Conservation (phyloP, 2,888 invertebrate species). For the Lydus trimaculatus region DNA sequence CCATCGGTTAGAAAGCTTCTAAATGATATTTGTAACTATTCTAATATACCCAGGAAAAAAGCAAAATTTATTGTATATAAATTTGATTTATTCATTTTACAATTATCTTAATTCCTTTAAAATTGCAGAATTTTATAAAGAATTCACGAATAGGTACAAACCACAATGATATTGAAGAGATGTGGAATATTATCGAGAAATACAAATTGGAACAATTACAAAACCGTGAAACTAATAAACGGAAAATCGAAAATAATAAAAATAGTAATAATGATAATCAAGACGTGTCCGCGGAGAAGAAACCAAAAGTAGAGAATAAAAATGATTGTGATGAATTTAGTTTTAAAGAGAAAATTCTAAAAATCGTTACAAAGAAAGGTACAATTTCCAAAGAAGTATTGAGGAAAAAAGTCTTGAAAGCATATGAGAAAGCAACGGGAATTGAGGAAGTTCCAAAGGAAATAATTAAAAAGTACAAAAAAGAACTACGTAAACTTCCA, state of each 20-base stretch:
- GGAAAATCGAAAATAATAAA: constrained; percentile 34
- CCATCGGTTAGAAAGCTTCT: constrained; percentile 69
- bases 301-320: constrained; percentile 26
- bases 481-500: constrained; percentile 73
- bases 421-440: constrained; percentile 64
- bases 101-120: constrained; percentile 16
- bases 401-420: constrained; percentile 76
- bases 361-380: constrained; percentile 65
- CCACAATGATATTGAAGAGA: constrained; percentile 67
- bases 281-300: constrained; percentile 41
- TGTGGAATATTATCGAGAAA: constrained; percentile 68
- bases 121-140: constrained; percentile 71
- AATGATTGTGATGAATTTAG: constrained; percentile 37
- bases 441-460: constrained; percentile 66
- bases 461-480: constrained; percentile 74
- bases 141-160: constrained; percentile 69
- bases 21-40: constrained; percentile 69
- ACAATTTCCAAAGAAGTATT: constrained; percentile 73
- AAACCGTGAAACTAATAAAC: constrained; percentile 21
- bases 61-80: constrained; percentile 72
- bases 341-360: constrained; percentile 44
- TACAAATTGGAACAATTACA: constrained; percentile 41
- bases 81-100: neutral
- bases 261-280: constrained; percentile 5
- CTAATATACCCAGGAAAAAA: constrained; percentile 88